Evolutionary conservation across 2,113 vertebrate species (phyloP), one percentile per base, ranked within the genome.

Genomic region (Bagarius yarrelli): DNA sequence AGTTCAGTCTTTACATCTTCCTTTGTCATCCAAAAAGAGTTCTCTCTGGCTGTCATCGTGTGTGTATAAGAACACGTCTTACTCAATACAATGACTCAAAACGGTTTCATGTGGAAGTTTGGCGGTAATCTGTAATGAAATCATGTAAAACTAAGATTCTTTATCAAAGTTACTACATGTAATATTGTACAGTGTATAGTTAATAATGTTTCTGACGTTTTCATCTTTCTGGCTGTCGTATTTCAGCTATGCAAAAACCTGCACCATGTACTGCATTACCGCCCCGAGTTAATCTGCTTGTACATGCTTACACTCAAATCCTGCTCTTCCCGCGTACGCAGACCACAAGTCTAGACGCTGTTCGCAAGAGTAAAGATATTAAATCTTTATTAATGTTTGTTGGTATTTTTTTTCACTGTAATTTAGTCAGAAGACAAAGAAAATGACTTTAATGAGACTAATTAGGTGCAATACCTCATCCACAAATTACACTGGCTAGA

Each of bases 101-200:
- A 34, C 21, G 15, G 27, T 21, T 66, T 55, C 30, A 16, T 53
- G 69, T 80, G 59, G 30, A 63, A 67, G 75, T 30, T 8, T 66
- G 13, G 27, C 53, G 2, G 14, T 44, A 23, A 21, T 50, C n/a
- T 18, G 32, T 23, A 59, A 18, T 56, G 8, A 5, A 8, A 74
- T 9, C 16, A 60, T 60, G 16, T 47, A 23, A 76, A n/a, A 50
- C 16, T 21, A 19, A 1, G 21, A 73, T 63, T 74, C 67, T 60
- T 63, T 47, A 27, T 52, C 55, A 59, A 66, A 72, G 23, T 75
- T 27, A 71, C 72, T 36, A 55, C 18, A 18, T 32, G 69, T 53
- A 56, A 8, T 16, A 18, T 25, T 75, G 71, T 81, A 74, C 80
- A 81, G 70, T 81, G 57, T 81, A 81, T 50, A 81, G 71, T 36